Base-by-base conservation (phyloP, 2,888 invertebrate genomes). In the Dasypolia templi region DNA sequence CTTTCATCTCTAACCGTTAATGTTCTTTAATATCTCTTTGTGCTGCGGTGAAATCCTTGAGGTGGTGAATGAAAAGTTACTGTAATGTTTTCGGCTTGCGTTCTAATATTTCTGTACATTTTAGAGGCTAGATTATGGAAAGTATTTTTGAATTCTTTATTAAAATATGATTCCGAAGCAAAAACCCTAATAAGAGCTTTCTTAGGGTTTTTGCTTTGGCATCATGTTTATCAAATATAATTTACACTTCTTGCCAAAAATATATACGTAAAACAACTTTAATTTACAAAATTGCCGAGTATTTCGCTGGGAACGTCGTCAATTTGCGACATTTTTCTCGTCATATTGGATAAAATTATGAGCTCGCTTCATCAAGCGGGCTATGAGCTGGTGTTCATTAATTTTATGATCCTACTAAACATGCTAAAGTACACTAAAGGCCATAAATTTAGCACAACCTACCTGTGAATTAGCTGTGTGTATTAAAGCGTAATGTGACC, bases 351-450 rank as follows among this genome's bases (percentile, higher is more conserved):
- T 80, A 72, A 79, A 86, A 82, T 87, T 87, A 88, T 82, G 79
- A 88, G 77, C 63, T 62, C 76, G 80, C 80, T 84, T 84, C 87
- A 84, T 86, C 83, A 81, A 79, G 46, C 56, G 65, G 71, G 73
- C 73, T 68, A 42, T 72, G 82, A 79, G 84, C 78, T 86, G 82
- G 76, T 86, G 86, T 88, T 91, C 89, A 92, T 92, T 92, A 91
- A 90, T 91, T 91, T 92, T 91, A 91, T 89, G 90, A 87, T 82
- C 82, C 87, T 89, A 90, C 90, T 92, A 92, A 90, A 91, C 89
- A 89, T 88, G 82, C 76, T 88, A 85, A 86, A 88, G 84, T 87
- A 89, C 85, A 87, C 81, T 85, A 79, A 77, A 77, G 67, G 68
- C 69, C 65, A 78, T 88, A 87, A 86, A 87, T 87, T 84, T 64